Base-by-base conservation (phyloP, 2,113 vertebrate species). In the Sprattus sprattus region DNA sequence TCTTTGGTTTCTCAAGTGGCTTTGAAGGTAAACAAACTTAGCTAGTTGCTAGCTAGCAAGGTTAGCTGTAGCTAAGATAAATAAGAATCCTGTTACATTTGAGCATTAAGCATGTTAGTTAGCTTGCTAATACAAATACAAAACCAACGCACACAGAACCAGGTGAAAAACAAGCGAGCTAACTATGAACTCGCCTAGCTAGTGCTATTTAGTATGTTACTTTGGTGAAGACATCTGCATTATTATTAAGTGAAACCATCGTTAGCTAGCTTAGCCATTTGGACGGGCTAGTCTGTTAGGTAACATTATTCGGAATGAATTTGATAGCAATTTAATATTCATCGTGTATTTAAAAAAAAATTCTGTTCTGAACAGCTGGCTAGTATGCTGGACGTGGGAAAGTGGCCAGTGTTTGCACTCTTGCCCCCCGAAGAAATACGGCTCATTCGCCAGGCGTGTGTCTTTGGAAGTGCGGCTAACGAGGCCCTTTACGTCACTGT, bases 341-440 rank as follows among this genome's bases (percentile, higher is more conserved):
- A 49, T 9, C 13, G 47, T 9, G 47, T 11, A 49, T 49, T 60
- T 7, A 7, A 60, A 22, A 54, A 22, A 18, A 28, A 84, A 18
- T 45, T 87, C 20, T 71, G 81, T 52, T 82, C 85, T 39, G 39
- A 39, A 50, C 86, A 91, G 91, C 89, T 85, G 85, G 91, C 94
- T 94, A 98, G 95, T 91, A 99, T 99, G 97, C 93, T 99, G 94
- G 98, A 99, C 95, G 96, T 99, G 93, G 98, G 97, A 87, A 99
- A 99, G 93, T 99, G 98, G 98, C 97, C 98, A 0, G 96, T 99
- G 89, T 99, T 99, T 94, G 97, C 98, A 50, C 97, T 99, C 57
- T 96, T 97, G 89, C 96, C 97, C 86, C 97, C 96, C 82, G 97
- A 98, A 91, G 97, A 98, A n/a, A 92, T 99, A 46, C 94, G 94